Percentiles rank a stretch among this genome's conserved stretches.
Conservation (phyloP, 2,113 vertebrate genomes). For the Alligator sinensis region DNA sequence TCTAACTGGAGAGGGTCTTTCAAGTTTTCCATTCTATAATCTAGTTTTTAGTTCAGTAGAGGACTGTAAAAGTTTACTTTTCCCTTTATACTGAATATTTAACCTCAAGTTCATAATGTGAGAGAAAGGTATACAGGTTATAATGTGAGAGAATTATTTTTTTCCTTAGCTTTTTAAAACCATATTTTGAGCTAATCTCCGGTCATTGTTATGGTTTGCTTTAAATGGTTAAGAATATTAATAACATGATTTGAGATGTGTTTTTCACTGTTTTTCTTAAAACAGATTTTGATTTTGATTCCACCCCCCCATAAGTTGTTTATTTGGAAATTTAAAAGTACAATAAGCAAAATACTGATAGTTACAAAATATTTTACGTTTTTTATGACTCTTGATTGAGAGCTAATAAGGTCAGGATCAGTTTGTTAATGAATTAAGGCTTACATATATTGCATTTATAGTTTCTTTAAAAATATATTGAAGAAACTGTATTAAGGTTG, state of each 20-base stretch:
- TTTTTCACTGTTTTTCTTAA: background rate
- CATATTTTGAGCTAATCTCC: background rate
- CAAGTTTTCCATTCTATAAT: rapidly evolving
- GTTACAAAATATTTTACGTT: background rate
- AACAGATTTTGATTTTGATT: background rate
- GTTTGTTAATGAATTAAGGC: rapidly evolving
- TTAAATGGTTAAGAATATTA: background rate
- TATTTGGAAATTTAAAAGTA: rapidly evolving
- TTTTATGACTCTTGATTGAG: background rate
- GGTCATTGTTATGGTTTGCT: background rate
- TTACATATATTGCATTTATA: background rate
- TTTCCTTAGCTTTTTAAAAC: background rate
- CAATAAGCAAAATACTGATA: background rate
- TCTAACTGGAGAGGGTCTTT: background rate
- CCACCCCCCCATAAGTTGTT: background rate
- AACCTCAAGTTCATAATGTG: rapidly evolving
- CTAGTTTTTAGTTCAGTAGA: background rate
- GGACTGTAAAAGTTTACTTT: background rate
- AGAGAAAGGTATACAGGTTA: background rate
- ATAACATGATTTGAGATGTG: background rate
- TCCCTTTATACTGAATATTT: background rate
- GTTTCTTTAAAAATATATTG: background rate
- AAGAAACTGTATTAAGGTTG: background rate
- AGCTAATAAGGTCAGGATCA: background rate
- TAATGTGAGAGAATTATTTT: background rate